Percentiles rank a stretch among this genome's conserved stretches.
phyloP scores from a whole-genome alignment of 2,888 invertebrate species.

The Brachycybe producta region DNA sequence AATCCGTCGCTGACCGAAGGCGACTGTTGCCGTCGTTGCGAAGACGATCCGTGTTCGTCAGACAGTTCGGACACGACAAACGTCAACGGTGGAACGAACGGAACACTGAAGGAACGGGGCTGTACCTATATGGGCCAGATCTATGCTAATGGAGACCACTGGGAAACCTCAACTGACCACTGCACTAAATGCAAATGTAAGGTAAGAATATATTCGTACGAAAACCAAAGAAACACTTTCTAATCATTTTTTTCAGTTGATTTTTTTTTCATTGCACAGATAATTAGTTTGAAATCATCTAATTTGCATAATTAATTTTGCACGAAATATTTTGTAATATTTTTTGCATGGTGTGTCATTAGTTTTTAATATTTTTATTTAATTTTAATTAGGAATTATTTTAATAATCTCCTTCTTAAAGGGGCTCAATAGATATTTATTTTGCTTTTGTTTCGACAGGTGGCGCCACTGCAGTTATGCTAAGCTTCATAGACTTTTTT shows the following conservation, averaged over 20 bases:
- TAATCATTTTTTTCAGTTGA: conserved; percentile 36
- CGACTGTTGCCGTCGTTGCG: conserved; percentile 58
- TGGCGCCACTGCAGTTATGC: no score
- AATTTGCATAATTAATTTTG: not conserved
- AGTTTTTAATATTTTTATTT: conserved; percentile 18
- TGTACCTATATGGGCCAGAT: conserved; percentile 48
- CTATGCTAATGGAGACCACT: conserved; percentile 46
- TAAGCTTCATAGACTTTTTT: no score
- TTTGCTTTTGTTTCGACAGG: no score
- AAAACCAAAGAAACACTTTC: conserved; percentile 40
- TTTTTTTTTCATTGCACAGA: conserved; percentile 3
- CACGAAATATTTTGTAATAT: conserved; percentile 8
- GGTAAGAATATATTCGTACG: conserved; percentile 44
- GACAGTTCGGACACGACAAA: conserved; percentile 15
- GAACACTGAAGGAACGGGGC: conserved; percentile 40
- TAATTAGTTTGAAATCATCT: not conserved
- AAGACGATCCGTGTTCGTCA: conserved; percentile 43
- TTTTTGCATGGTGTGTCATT: conserved; percentile 3
- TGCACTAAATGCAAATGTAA: conserved; percentile 61
- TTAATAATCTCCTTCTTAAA: not conserved
- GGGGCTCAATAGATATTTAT: not conserved
- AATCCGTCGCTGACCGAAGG: conserved; percentile 49
- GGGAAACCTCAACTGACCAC: conserved; percentile 45
- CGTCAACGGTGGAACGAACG: conserved; percentile 25
- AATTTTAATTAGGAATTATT: conserved; percentile 16